Conservation (phyloP, 1,140 invertebrate species). For the Bombus breviceps region DNA sequence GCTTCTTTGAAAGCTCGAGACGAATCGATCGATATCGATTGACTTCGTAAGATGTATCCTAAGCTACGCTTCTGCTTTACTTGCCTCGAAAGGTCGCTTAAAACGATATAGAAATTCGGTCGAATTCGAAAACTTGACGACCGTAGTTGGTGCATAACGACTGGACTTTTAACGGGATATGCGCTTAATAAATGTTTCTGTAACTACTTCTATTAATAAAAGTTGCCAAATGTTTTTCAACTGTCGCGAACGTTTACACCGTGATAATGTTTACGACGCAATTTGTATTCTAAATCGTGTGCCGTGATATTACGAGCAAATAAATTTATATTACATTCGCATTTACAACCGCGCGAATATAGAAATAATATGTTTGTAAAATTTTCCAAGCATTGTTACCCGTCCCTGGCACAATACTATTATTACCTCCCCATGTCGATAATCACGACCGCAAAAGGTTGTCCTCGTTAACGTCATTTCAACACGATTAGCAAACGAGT, state of each 20-base stretch:
- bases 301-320: background rate
- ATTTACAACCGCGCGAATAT: too few species aligned
- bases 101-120: background rate
- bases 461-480: slow-evolving; percentile 16
- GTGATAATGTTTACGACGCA: background rate
- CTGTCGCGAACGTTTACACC: background rate
- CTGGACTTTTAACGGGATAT: background rate
- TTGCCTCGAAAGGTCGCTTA: background rate
- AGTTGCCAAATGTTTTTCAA: background rate
- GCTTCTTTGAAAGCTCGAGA: background rate
- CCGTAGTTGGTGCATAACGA: background rate
- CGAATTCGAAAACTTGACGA: background rate
- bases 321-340: background rate
- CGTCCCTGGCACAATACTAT: slow-evolving; percentile 27
- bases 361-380: background rate
- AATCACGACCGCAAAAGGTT: slow-evolving; percentile 32
- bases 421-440: slow-evolving; percentile 49
- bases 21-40: background rate
- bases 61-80: background rate
- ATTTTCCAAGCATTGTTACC: background rate
- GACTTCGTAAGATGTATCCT: background rate
- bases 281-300: background rate
- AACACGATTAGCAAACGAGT: background rate
- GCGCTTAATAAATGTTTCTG: background rate
- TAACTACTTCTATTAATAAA: background rate